Base-by-base conservation (phyloP, 2,113 vertebrate genomes). In the Phylloscopus whistleri region DNA sequence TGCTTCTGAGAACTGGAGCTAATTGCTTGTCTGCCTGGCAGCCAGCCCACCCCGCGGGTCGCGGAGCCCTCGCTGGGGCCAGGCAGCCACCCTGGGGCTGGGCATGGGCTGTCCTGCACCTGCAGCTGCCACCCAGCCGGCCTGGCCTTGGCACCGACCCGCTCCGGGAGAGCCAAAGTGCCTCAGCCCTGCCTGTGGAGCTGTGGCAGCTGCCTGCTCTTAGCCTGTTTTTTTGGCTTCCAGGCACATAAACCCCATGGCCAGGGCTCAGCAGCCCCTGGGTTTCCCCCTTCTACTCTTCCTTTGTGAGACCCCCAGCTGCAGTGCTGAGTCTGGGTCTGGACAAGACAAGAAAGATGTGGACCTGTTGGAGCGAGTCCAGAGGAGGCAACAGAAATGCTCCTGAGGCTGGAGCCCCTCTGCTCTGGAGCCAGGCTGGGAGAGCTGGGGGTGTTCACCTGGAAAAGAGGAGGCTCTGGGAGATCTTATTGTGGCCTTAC, bases 11-110 rank as follows among this genome's bases (percentile, higher is more conserved):
- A 94, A 84, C 67, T 69, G 84, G 41, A 95, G 94, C 89, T 95
- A 91, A 89, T 87, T 89, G 94, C 89, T 93, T 59, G 77, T 87
- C 89, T 92, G 91, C 81, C 56, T 96, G 96, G 94, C 83, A 59
- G 60, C 55, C 51, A 7, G 44, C 86, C 91, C 55, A 70, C 55
- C 68, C 68, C 0, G 2, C 2, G 9, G 55, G 46, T 80, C 35
- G 1, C 83, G 8, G 86, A 60, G 89, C 73, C 59, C 86, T 86
- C 0, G 3, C 62, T 28, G 85, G 86, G 79, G 66, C 81, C 1
- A 5, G 76, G 90, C 66, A 84, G 73, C 56, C 22, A 2, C 90
- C 69, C 90, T 70, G 11, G 7, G 78, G 78, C 85, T 66, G 68
- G 75, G 67, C 79, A 76, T 16, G 72, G 79, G 63, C 79, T 18